These are phyloP conservation scores for Aspidoscelis tigris DNA, from an alignment of 2,113 vertebrate genomes.

Conservation along the genomic window DNA sequence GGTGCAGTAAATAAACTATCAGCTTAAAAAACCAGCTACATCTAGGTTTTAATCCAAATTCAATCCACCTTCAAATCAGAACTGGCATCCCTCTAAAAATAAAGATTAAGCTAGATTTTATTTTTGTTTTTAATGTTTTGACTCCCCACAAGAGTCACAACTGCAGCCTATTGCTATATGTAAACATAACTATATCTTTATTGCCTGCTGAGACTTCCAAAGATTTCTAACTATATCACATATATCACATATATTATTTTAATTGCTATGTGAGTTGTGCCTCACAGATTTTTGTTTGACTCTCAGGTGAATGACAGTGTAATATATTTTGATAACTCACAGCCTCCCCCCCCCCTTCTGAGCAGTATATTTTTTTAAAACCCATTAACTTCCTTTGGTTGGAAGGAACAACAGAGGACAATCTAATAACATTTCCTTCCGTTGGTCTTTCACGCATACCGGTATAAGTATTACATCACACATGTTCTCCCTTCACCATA, in stretches of 20 bases:
- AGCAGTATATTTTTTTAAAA: neutral
- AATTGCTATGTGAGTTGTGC: neutral
- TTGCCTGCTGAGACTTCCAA: neutral
- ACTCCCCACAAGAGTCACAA: no score
- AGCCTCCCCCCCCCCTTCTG: neutral
- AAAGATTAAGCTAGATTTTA: no score
- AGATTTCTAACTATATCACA: neutral
- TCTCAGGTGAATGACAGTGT: neutral
- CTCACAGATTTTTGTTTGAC: neutral
- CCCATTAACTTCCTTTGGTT: neutral
- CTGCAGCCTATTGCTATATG: neutral
- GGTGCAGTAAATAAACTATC: no score
- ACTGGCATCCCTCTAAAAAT: no score
- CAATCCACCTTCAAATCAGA: no score
- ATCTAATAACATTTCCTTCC: conserved; percentile 17
- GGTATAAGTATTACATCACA: neutral
- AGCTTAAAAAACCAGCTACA: no score
- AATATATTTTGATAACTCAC: neutral
- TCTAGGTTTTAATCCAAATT: no score
- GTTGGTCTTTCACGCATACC: conserved; percentile 7
- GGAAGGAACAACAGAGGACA: conserved; percentile 10
- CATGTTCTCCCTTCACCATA: neutral
- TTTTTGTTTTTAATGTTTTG: no score
- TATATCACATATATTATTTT: neutral
- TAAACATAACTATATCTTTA: neutral